Evolutionary conservation across 2,888 invertebrate species (phyloP), one percentile per base, ranked within the genome.

Genomic region (Hermaeophaga mercurialis): DNA sequence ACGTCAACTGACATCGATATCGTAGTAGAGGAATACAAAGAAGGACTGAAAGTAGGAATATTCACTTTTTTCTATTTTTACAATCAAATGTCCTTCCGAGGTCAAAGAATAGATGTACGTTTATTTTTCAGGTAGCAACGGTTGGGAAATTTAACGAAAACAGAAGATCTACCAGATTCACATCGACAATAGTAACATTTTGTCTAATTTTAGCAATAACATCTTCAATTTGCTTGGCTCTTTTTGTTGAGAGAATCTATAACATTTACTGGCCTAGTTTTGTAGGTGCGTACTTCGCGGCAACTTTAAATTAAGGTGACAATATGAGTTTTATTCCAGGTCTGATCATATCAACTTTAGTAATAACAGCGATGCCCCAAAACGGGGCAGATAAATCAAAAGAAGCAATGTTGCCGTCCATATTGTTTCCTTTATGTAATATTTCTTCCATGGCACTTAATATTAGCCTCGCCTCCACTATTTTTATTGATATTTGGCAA

Each of bases 1-100:
- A 87, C 85, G 61, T 88, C 87, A 1, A 89, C 89, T 1, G 90
- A 90, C 68, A 88, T 90, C 50, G 90, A 90, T 72, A 87, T 87
- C 1, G 87, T 87, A 11, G 89, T 90, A 0, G 88, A 88, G 69
- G 89, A 89, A 70, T 90, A 89, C 69, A 84, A 84, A 57, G 89
- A 89, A 69, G 83, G 84, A 66, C 81, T 89, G 61, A 85, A 87
- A 77, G 88, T 86, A 73, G 68, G 54, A 19, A n/a, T 11, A 28
- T 34, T 34, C n/a, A n/a, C n/a, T n/a, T n/a, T n/a, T n/a, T n/a
- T n/a, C n/a, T n/a, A n/a, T n/a, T n/a, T n/a, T n/a, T n/a, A n/a
- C n/a, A n/a, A n/a, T n/a, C n/a, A n/a, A n/a, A n/a, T n/a, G n/a
- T n/a, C n/a, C n/a, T n/a, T n/a, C n/a, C n/a, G n/a, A n/a, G n/a